phyloP scores from a whole-genome alignment of 2,797 vertebrate species.

The Oreortyx pictus region DNA sequence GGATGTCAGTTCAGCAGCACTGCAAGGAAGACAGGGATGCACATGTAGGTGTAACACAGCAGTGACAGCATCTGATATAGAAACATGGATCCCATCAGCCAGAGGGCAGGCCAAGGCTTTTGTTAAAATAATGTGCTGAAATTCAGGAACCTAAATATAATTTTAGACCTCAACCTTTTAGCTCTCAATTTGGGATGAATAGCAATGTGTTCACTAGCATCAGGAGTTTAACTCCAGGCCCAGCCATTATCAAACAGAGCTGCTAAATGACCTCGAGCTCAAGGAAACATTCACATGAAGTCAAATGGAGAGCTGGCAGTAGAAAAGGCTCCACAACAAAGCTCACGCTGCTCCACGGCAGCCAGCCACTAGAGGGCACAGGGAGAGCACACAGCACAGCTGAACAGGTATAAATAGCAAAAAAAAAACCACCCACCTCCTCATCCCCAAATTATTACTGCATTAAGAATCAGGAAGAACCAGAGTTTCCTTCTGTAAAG shows the following conservation, averaged over 20 bases:
- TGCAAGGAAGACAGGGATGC: rapidly evolving
- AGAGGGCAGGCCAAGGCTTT: neutral
- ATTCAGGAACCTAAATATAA: neutral
- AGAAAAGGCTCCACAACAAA: rapidly evolving
- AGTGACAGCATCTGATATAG: neutral
- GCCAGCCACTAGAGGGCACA: constrained; percentile 64
- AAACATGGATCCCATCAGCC: neutral
- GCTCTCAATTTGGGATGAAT: neutral
- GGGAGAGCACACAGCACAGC: neutral
- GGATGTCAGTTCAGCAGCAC: neutral
- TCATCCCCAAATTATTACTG: neutral
- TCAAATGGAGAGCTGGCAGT: neutral
- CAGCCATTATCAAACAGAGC: neutral
- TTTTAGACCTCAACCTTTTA: neutral
- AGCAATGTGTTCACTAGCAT: rapidly evolving
- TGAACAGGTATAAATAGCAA: neutral
- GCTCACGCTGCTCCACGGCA: neutral
- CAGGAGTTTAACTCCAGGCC: neutral
- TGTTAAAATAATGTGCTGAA: neutral
- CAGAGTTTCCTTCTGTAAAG: neutral
- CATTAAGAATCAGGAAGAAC: neutral
- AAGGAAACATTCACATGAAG: neutral
- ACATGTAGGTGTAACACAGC: neutral
- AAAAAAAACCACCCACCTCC: neutral
- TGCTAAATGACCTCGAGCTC: neutral